Base-by-base conservation (phyloP, 2,888 invertebrate genomes). In the Pseudolycoriella hygida region DNA sequence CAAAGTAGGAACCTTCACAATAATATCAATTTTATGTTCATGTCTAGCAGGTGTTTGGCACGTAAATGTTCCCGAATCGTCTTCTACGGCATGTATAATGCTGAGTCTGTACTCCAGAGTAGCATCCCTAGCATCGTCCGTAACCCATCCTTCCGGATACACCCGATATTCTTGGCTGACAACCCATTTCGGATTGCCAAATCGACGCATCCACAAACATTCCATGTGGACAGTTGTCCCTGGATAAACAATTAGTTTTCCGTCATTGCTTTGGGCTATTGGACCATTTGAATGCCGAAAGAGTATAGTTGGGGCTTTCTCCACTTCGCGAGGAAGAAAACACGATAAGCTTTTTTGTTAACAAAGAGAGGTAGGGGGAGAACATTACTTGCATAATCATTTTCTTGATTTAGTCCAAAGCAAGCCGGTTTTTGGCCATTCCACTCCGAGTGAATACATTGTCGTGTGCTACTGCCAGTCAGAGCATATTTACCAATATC, bases 401-500 rank as follows among this genome's bases (percentile, higher is more conserved):
- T 83, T 57, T 84, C 80, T 58, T 88, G 88, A 56, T 85, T 87
- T 1, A 88, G 69, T 1, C 87, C 87, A 52, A 76, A 76, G 58
- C 88, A 88, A 1, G 75, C 69, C 1, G 87, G 85, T 55, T 79
- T 80, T 4, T 72, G 70, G 2, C 85, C 85, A 43, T 83, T 80
- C 87, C 87, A 88, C 39, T 79, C 74, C 0, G 86, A 86, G 38
- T 80, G 78, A 44, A 81, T 69, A 57, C 88, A 88, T 46, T 73
- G 72, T 12, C 85, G 67, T 2, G 71, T 71, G 50, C 74, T 77
- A 1, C 80, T 78, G 1, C 88, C 87, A n/a, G 74, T 72, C 73
- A 87, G 74, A 1, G 77, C 75, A 58, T 78, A 88, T 62, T 88
- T 88, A n/a, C 88, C 88, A 43, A 88, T 86, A 57, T 88, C 87